Conservation (phyloP, 2,888 invertebrate genomes). For the Yponomeuta cagnagella region DNA sequence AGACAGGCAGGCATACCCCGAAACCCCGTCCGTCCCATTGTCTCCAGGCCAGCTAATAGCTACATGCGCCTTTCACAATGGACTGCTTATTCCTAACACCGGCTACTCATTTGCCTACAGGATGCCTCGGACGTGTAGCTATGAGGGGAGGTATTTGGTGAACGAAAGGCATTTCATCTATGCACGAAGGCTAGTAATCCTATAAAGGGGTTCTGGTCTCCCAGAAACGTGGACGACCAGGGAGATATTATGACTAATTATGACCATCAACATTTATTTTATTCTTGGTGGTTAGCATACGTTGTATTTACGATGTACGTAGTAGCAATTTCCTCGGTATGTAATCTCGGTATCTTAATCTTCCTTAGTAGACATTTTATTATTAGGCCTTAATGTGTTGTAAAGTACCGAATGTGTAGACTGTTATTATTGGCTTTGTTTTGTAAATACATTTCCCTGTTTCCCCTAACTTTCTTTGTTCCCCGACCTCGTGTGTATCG, state of each 20-base stretch:
- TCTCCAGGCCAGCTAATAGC: not conserved
- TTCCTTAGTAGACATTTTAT: no score
- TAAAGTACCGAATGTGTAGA: conserved; percentile 2
- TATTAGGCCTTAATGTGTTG: not conserved
- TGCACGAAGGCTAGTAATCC: no score
- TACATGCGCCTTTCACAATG: not conserved
- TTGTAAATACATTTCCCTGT: conserved; percentile 5
- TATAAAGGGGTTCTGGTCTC: no score
- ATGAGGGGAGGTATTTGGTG: not conserved
- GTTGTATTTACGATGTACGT: no score
- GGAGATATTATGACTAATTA: no score
- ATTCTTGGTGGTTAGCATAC: no score
- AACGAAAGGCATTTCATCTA: no score
- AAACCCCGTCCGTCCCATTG: not conserved
- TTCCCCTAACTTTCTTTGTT: conserved; percentile 10
- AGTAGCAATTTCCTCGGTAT: no score
- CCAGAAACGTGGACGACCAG: no score
- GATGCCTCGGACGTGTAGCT: not conserved
- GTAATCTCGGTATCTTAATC: no score
- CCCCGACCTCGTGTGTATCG: not conserved
- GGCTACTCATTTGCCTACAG: not conserved
- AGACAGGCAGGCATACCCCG: not conserved
- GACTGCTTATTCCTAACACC: conserved; percentile 6
- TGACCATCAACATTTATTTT: no score
- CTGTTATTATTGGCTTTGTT: conserved; percentile 11